Evolutionary conservation across 2,888 invertebrate genomes (phyloP), one percentile per base, ranked within the genome.

Genomic region (Cyclophora punctaria): DNA sequence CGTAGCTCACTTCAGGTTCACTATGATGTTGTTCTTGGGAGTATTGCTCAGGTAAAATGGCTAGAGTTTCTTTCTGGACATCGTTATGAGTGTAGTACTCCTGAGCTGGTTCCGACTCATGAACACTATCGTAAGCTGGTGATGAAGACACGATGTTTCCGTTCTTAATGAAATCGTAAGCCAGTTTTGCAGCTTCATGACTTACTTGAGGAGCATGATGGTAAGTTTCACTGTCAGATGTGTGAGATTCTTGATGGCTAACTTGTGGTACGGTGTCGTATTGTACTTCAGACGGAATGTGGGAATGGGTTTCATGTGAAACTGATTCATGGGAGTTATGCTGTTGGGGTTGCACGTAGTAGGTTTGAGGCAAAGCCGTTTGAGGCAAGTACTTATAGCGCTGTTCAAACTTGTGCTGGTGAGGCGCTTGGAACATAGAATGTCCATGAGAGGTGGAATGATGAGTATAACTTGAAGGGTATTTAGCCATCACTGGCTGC

Each of bases 401-500:
- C 47, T 83, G 83, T 52, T 83, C 78, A 51, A 82, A 81, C 47
- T 74, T 77, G 41, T 75, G 80, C 34, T 82, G 75, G 43, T 79
- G 68, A 6, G 78, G 79, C 48, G 75, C 75, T 49, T 75, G 79
- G 35, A 83, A 82, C 3, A 75, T 51, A 6, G 79, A 66, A 58
- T 83, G 79, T 35, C 75, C 69, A 55, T 75, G 73, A 5, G 78
- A 60, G 43, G 70, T 69, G 56, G 82, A 80, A 35, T 77, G 75
- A 41, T 74, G 73, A 35, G 66, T 64, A 51, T 83, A 80, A 45
- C 72, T 77, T 44, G 78, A 69, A 41, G 88, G 88, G 58, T 87
- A 88, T 57, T 71, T 77, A 2, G 88, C 87, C 83, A 87, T 86
- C 2, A 83, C 84, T n/a, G 88, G 88, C 58, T 87, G 83, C 2